A percentile compares a stretch with the other conserved stretches of the same genome.
These are phyloP conservation scores for Chlorodrepanis virens DNA, from an alignment of 2,113 vertebrate species.

Conservation along the genomic window DNA sequence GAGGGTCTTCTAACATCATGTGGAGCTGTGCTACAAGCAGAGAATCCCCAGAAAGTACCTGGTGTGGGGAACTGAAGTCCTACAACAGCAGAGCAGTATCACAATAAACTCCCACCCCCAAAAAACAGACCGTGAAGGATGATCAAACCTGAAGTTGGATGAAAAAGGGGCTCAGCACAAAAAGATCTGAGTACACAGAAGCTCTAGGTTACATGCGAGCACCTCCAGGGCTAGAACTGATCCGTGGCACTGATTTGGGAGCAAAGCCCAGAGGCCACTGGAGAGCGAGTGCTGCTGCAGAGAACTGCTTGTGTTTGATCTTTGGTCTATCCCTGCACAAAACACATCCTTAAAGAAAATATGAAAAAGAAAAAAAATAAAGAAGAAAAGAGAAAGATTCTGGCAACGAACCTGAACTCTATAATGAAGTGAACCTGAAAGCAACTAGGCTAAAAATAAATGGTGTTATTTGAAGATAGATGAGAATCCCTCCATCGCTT, in stretches of 20 bases:
- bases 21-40: not conserved
- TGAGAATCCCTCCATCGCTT: not conserved
- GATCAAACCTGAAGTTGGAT: not conserved
- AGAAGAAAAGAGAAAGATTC: not conserved
- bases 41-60: not conserved
- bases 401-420: not conserved
- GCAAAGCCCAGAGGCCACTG: not conserved
- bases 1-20: not conserved
- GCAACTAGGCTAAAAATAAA: not conserved
- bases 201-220: not conserved
- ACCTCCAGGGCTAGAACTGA: not conserved
- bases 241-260: not conserved
- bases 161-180: conserved; percentile 10
- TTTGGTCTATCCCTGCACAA: not conserved
- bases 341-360: not conserved
- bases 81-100: not conserved
- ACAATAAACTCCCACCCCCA: not conserved
- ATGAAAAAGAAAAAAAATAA: no score
- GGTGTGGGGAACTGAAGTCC: conserved; percentile 31
- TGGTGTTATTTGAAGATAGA: not conserved
- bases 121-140: not conserved
- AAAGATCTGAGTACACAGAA: conserved; percentile 1
- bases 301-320: not conserved
- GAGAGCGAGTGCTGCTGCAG: not conserved
- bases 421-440: conserved; percentile 31